Evolutionary conservation across 2,888 invertebrate species (phyloP).

Genomic region (Drosophila stalkeri): DNA sequence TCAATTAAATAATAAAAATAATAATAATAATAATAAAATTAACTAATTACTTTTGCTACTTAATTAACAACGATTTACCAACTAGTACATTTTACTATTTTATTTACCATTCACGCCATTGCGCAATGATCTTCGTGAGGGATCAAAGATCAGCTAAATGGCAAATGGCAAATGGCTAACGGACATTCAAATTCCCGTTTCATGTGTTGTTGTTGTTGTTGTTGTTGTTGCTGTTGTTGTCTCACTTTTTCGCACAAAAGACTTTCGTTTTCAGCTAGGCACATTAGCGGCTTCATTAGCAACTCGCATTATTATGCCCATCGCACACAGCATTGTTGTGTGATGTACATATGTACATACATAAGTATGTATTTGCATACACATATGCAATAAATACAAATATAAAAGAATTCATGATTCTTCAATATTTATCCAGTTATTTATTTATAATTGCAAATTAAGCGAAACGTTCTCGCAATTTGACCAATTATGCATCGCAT

Average conservation of each 20-base stretch:
- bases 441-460: neutral
- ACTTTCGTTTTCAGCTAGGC: slow-evolving; percentile 51
- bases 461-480: slow-evolving; percentile 4
- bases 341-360: neutral
- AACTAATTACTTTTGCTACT: slow-evolving; percentile 9
- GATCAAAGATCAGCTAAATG: slow-evolving; percentile 25
- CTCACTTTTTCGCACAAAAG: neutral
- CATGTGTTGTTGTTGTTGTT: neutral
- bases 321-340: neutral
- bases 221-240: neutral
- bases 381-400: neutral
- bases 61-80: neutral
- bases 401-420: neutral
- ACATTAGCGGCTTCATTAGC: slow-evolving; percentile 40
- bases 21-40: neutral
- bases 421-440: neutral
- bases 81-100: neutral
- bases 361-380: neutral
- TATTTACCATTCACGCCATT: slow-evolving; percentile 13
- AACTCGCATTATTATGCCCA: slow-evolving; percentile 9
- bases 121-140: slow-evolving; percentile 3
- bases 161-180: slow-evolving; percentile 9
- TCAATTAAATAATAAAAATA: too few species aligned
- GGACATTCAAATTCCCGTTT: slow-evolving; percentile 1
- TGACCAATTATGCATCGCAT: slow-evolving; percentile 23